phyloP scores from a whole-genome alignment of 1,140 invertebrate species.

The Drosophila novamexicana region DNA sequence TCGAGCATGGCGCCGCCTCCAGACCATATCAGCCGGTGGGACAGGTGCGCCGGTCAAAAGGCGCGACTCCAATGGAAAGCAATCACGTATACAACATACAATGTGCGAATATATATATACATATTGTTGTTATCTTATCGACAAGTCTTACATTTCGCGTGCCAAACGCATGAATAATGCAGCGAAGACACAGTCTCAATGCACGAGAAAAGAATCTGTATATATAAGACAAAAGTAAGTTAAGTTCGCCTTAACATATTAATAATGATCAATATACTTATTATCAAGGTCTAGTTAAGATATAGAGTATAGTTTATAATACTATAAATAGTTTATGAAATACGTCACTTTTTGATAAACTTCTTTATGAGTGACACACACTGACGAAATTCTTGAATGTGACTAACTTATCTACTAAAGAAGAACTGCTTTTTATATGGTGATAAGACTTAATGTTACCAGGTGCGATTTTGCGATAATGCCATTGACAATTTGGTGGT shows the following conservation, averaged over 20 bases:
- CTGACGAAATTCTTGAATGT: conserved; percentile 3
- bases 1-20: conserved; percentile 22
- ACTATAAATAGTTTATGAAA: not conserved
- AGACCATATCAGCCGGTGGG: not conserved
- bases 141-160: conserved; percentile 49
- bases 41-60: conserved; percentile 33
- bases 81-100: conserved; percentile 4
- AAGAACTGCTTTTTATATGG: not conserved
- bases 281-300: conserved; percentile 1
- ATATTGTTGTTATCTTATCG: conserved; percentile 55
- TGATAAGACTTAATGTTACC: not conserved
- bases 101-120: not conserved
- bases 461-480: too few species aligned
- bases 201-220: not conserved
- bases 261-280: not conserved
- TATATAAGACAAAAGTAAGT: not conserved
- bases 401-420: not conserved
- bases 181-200: not conserved
- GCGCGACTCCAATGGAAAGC: conserved; percentile 4
- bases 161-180: conserved; percentile 36
- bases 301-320: not conserved
- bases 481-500: too few species aligned
- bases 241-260: too few species aligned
- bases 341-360: conserved; percentile 9
- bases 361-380: conserved; percentile 2